A percentile compares a stretch with the other conserved stretches of the same genome.
Conservation (phyloP, 2,888 invertebrate genomes). For the Proisotoma minuta region DNA sequence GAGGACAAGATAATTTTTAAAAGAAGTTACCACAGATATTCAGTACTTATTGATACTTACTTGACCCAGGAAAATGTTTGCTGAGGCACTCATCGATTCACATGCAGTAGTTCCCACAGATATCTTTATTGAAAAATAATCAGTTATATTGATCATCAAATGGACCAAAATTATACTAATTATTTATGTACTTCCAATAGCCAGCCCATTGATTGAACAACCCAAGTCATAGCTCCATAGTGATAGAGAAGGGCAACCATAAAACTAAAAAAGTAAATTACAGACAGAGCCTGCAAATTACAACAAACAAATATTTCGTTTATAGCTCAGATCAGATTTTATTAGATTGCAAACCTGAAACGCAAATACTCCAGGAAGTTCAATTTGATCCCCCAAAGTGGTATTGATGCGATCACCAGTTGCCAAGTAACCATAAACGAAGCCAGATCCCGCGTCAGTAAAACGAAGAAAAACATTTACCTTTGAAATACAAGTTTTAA, state of each 20-base stretch:
- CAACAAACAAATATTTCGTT: conserved; percentile 4
- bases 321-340: conserved; percentile 4
- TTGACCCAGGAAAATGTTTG: conserved; percentile 93
- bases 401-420: conserved; percentile 29
- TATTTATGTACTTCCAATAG: conserved; percentile 63
- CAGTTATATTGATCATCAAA: not conserved
- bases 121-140: conserved; percentile 37
- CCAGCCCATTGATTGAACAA: conserved; percentile 74
- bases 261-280: conserved; percentile 90
- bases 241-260: conserved; percentile 82
- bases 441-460: conserved; percentile 71
- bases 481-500: conserved; percentile 50
- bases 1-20: conserved; percentile 47
- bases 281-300: conserved; percentile 66
- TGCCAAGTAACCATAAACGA: conserved; percentile 67
- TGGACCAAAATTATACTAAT: too few relatives aligned
- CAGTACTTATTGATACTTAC: conserved; percentile 54
- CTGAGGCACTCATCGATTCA: conserved; percentile 86
- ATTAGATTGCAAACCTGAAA: conserved; percentile 62
- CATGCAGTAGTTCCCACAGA: conserved; percentile 82
- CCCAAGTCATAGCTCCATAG: conserved; percentile 78
- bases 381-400: not conserved
- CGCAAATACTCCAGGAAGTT: conserved; percentile 59
- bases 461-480: conserved; percentile 72
- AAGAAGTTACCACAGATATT: not conserved